phyloP scores from a whole-genome alignment of 2,113 vertebrate species.

The Triplophysa tibetana region DNA sequence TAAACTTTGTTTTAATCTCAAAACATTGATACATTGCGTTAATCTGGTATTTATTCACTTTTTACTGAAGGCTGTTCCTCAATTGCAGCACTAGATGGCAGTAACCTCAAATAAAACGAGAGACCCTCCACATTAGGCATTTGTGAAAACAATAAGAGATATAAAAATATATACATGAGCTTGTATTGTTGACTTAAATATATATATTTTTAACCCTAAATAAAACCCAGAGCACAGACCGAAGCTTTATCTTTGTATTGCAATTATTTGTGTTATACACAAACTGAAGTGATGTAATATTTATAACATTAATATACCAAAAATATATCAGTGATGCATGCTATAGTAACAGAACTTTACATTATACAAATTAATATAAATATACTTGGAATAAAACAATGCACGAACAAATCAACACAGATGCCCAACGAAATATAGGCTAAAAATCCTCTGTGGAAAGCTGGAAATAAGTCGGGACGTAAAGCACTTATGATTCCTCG shows the following conservation, averaged over 20 bases:
- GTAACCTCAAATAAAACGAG: background rate
- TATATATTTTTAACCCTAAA: background rate
- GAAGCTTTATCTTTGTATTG: background rate
- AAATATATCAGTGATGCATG: background rate
- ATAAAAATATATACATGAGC: background rate
- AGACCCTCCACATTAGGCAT: background rate
- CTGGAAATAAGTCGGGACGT: background rate
- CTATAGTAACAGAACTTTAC: background rate
- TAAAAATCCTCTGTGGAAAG: background rate
- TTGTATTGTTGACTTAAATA: background rate
- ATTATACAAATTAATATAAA: background rate
- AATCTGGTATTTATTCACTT: no score
- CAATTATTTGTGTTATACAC: background rate
- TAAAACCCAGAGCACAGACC: no score
- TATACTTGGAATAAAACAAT: background rate
- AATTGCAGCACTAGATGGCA: conserved; percentile 42
- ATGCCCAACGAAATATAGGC: background rate
- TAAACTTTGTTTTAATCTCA: no score
- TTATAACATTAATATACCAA: background rate
- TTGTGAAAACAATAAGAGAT: background rate
- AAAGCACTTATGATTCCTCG: background rate
- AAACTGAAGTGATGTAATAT: background rate
- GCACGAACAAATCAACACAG: background rate
- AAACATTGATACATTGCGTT: no score
- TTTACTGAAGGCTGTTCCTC: background rate